Evolutionary conservation across 2,113 vertebrate genomes (phyloP).

Genomic region (Sminthopsis crassicaudata): DNA sequence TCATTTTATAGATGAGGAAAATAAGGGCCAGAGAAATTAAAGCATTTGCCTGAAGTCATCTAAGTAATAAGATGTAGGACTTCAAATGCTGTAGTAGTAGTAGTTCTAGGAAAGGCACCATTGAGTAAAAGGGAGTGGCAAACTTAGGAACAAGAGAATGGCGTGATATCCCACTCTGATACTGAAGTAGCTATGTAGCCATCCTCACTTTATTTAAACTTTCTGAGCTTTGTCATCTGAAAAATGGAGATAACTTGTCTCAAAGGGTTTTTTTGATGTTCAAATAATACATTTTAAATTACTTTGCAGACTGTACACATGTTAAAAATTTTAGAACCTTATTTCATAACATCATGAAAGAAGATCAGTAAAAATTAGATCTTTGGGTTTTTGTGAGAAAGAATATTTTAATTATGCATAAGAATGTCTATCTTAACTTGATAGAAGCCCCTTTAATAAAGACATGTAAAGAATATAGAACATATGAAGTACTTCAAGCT

Average conservation of each 20-base stretch:
- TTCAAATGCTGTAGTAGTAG: background rate
- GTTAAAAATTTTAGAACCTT: background rate
- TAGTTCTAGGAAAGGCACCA: background rate
- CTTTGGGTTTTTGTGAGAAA: background rate
- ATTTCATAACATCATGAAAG: background rate
- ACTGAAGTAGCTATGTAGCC: background rate
- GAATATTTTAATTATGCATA: background rate
- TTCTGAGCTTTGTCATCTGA: background rate
- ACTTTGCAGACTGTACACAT: background rate
- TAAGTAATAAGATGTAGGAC: background rate
- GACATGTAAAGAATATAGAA: background rate
- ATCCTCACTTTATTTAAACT: background rate
- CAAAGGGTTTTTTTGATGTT: background rate
- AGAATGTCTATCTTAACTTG: background rate
- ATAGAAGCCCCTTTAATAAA: background rate
- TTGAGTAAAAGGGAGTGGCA: background rate
- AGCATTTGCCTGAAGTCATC: background rate
- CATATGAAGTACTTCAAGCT: background rate
- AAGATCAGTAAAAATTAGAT: background rate
- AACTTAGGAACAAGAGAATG: background rate
- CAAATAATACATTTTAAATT: background rate
- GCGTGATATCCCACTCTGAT: background rate
- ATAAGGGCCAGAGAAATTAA: background rate
- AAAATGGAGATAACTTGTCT: background rate
- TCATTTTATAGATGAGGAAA: background rate